Conservation (phyloP, 2,797 vertebrate genomes). For the Delichon dasypus region DNA sequence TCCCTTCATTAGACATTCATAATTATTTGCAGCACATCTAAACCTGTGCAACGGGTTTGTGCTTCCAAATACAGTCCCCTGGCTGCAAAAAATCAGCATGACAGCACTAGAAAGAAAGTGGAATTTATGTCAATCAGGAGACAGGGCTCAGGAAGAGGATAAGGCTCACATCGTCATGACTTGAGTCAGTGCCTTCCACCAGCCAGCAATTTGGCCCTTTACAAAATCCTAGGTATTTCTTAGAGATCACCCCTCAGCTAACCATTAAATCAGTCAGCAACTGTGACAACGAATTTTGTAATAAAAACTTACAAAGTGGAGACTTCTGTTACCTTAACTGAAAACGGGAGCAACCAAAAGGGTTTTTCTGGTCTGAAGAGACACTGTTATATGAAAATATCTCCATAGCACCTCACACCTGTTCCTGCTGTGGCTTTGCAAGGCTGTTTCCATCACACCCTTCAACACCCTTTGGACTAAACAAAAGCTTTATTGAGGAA, state of each 20-base stretch:
- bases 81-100: not conserved
- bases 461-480: not conserved
- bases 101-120: not conserved
- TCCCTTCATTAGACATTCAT: constrained; percentile 18
- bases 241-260: not conserved
- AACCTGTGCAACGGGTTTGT: not conserved
- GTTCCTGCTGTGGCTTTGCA: not conserved
- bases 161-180: not conserved
- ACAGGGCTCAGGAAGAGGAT: not conserved
- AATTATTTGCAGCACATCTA: constrained; percentile 39
- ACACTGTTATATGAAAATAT: not conserved
- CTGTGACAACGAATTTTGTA: not conserved
- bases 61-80: constrained; percentile 1
- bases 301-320: not conserved
- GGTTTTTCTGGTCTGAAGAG: not conserved
- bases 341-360: not conserved
- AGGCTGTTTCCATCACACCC: not conserved
- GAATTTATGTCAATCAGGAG: not conserved
- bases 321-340: not conserved
- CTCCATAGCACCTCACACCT: not conserved
- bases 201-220: not conserved
- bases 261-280: not conserved
- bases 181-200: not conserved
- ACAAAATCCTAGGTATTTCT: not conserved
- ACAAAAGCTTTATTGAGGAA: not conserved